phyloP scores from a whole-genome alignment of 2,888 invertebrate species.

The Sceliomorpha sp. region DNA sequence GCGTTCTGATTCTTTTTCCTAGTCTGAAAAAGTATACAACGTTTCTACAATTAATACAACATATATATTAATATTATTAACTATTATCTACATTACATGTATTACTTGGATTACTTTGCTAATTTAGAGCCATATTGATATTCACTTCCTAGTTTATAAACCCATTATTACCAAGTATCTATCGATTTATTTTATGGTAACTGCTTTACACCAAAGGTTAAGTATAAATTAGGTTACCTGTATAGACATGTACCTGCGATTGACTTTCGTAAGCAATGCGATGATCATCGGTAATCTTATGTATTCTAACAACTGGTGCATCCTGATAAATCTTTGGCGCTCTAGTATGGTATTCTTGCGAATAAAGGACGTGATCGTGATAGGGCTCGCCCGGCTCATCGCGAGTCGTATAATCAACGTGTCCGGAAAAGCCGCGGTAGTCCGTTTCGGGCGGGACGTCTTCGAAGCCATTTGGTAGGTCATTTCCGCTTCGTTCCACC shows the following conservation, averaged over 20 bases:
- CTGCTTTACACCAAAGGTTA: too few species aligned
- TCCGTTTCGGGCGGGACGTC: conserved; percentile 59
- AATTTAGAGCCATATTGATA: too few species aligned
- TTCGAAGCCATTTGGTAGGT: conserved; percentile 61
- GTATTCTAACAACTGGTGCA: conserved; percentile 63
- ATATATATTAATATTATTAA: too few species aligned
- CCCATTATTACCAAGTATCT: too few species aligned
- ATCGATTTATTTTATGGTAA: too few species aligned
- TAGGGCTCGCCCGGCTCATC: conserved; percentile 39
- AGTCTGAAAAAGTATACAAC: conserved; percentile 15
- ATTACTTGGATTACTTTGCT: too few species aligned
- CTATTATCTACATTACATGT: too few species aligned
- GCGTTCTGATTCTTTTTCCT: conserved; percentile 12
- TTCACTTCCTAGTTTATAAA: too few species aligned
- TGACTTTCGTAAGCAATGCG: conserved; percentile 46
- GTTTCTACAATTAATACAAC: too few species aligned
- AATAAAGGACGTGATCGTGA: conserved; percentile 55
- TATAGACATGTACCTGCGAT: conserved; percentile 41
- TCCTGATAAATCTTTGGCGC: conserved; percentile 59
- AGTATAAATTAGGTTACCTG: too few species aligned
- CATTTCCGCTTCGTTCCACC: conserved; percentile 58
- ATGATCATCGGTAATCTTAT: conserved; percentile 53
- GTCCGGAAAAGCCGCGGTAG: conserved; percentile 42
- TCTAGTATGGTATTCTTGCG: conserved; percentile 45
- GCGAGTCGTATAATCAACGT: conserved; percentile 46